Evolutionary conservation across 2,797 vertebrate genomes (phyloP), one percentile per base, ranked within the genome.

Genomic region (Setipinna tenuifilis): DNA sequence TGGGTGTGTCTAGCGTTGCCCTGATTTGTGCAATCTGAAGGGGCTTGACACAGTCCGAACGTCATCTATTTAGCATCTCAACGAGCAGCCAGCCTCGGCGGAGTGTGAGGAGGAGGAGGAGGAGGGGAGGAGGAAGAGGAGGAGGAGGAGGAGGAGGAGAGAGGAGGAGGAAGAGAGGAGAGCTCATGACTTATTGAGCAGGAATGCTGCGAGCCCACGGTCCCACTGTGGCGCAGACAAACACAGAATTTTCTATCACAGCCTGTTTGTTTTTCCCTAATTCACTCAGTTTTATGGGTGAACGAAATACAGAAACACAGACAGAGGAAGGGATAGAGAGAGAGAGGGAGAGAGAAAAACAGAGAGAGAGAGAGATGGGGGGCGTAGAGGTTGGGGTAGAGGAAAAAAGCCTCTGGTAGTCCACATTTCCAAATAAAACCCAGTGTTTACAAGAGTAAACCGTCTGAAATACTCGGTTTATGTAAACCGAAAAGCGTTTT

Each of bases 11-110:
- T 92, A 93, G 91, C 94, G 91, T 90, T 88, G 91, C 89, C 90
- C 86, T 85, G 91, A 92, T 93, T 91, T 89, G 91, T 91, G 89
- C 11, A 61, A 90, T 88, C 91, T 86, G 90, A 86, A 87, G 91
- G 86, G 89, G 92, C 87, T 85, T 85, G 83, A 88, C 86, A 87
- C 83, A 85, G 93, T 92, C 87, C 89, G 87, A 88, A 87, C 83
- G 87, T 90, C 89, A 90, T 89, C 92, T 90, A 83, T 92, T 94
- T 93, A 93, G 91, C 91, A 91, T 93, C 90, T 86, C 88, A 86
- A 89, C 85, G 75, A 87, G 85, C 83, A 86, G 68, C 85, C 84
- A 54, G 86, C 87, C 10, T 17, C 81, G 87, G 87, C 88, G 88
- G 91, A 92, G 84, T 82, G 86, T 84, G 87, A 85, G 85, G 81